Percentiles rank a stretch among this genome's conserved stretches.
Conservation (phyloP, 2,113 vertebrate genomes). For the Xerus inauris region DNA sequence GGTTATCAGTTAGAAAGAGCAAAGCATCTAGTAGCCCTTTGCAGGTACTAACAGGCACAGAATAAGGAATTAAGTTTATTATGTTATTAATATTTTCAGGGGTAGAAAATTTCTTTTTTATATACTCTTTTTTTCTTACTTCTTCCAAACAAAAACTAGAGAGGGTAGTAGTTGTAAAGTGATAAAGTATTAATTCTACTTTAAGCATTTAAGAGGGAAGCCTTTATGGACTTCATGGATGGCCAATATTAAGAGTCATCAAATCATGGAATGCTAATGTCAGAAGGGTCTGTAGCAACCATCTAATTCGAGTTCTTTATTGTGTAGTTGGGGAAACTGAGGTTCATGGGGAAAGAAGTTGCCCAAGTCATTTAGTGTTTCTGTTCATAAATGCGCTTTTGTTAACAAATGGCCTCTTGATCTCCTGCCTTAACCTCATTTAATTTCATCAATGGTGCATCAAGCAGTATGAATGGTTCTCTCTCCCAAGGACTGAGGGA, state of each 20-base stretch:
- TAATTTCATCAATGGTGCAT: not conserved
- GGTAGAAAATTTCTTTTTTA: not conserved
- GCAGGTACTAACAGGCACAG: not conserved
- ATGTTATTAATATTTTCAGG: conserved; percentile 1
- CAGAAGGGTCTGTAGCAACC: not conserved
- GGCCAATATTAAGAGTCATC: not conserved
- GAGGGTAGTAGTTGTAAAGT: not conserved
- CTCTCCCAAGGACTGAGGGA: not conserved
- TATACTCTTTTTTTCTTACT: not conserved
- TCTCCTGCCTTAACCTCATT: not conserved
- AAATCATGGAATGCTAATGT: not conserved
- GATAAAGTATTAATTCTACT: not conserved
- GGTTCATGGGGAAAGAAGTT: not conserved
- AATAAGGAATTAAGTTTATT: not conserved
- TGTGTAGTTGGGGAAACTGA: not conserved
- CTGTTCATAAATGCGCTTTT: not conserved
- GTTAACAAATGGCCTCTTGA: not conserved
- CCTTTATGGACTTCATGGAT: not conserved
- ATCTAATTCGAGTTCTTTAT: not conserved
- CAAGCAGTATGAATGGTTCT: not conserved
- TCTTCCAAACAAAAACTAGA: conserved; percentile 12
- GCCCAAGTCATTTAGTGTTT: not conserved
- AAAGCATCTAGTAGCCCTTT: not conserved
- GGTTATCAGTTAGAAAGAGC: not conserved
- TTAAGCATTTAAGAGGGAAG: not conserved